Conservation (phyloP, 2,888 invertebrate genomes). For the Cosmia trapezina region DNA sequence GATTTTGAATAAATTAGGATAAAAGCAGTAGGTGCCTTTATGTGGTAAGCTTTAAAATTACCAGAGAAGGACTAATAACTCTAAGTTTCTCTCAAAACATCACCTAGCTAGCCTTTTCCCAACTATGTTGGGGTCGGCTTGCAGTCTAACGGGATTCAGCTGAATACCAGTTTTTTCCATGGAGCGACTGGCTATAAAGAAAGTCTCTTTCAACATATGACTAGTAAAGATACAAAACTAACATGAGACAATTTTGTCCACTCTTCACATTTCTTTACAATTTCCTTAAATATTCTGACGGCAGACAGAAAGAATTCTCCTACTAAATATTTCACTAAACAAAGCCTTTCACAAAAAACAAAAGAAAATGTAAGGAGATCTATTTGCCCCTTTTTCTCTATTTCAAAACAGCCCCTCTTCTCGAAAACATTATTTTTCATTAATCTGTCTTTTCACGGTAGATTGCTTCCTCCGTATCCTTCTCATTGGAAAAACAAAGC, state of each 20-base stretch:
- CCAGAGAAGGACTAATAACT: neutral
- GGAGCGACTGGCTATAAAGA: neutral
- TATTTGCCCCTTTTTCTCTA: slow-evolving; percentile 21
- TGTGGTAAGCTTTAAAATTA: neutral
- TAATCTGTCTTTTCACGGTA: slow-evolving; percentile 52
- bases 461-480: slow-evolving; percentile 38
- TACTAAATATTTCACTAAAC: slow-evolving; percentile 27
- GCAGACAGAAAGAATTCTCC: neutral
- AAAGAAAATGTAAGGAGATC: slow-evolving; percentile 29
- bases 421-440: slow-evolving; percentile 47
- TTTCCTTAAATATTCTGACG: neutral
- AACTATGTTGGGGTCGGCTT: neutral
- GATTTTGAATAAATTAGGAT: neutral
- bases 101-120: neutral
- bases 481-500: slow-evolving; percentile 38
- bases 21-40: too few relatives aligned
- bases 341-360: slow-evolving; percentile 12
- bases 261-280: neutral
- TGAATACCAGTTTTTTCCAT: neutral
- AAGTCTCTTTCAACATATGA: neutral
- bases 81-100: neutral
- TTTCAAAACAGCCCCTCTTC: slow-evolving; percentile 27
- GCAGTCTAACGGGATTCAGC: neutral
- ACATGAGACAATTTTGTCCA: neutral
- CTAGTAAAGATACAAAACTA: neutral